phyloP scores from a whole-genome alignment of 1,140 invertebrate species.

The Andrena cerasifolii region DNA sequence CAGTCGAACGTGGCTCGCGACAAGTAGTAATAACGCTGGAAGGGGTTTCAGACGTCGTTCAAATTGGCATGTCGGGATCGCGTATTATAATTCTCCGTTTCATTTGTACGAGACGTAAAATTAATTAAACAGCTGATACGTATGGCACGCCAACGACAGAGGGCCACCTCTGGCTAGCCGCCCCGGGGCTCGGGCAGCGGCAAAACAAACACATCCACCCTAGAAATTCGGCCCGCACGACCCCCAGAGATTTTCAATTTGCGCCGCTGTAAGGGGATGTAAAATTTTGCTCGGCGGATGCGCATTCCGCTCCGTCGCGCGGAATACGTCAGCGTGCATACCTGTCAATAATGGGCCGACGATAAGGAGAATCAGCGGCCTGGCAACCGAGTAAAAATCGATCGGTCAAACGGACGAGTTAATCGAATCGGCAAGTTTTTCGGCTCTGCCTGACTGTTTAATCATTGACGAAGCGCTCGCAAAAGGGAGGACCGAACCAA shows the following conservation, averaged over 20 bases:
- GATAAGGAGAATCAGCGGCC: slow-evolving; percentile 39
- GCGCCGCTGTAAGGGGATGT: slow-evolving; percentile 52
- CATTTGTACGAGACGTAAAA: slow-evolving; percentile 72
- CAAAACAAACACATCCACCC: slow-evolving; percentile 62
- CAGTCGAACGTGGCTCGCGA: background rate
- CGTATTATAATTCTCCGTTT: slow-evolving; percentile 74
- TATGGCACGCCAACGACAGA: slow-evolving; percentile 29
- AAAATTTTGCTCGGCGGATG: slow-evolving; percentile 41
- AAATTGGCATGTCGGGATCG: slow-evolving; percentile 57
- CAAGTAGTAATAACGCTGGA: slow-evolving; percentile 19
- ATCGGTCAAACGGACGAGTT: slow-evolving; percentile 45
- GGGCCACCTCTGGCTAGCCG: slow-evolving; percentile 20
- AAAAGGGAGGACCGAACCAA: background rate
- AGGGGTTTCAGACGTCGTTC: slow-evolving; percentile 47
- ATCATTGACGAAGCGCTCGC: background rate
- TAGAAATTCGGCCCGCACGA: slow-evolving; percentile 46
- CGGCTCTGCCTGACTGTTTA: slow-evolving; percentile 9
- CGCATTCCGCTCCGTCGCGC: slow-evolving; percentile 53
- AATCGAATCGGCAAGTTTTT: slow-evolving; percentile 55
- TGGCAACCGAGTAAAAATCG: slow-evolving; percentile 58
- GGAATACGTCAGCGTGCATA: slow-evolving; percentile 56
- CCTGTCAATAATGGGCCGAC: slow-evolving; percentile 28
- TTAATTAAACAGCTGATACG: slow-evolving; percentile 77
- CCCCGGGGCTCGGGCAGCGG: slow-evolving; percentile 39
- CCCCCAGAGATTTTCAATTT: slow-evolving; percentile 66